phyloP scores from a whole-genome alignment of 37 sponge, comb jelly and placozoan species.

The Theonella swinhoei region DNA sequence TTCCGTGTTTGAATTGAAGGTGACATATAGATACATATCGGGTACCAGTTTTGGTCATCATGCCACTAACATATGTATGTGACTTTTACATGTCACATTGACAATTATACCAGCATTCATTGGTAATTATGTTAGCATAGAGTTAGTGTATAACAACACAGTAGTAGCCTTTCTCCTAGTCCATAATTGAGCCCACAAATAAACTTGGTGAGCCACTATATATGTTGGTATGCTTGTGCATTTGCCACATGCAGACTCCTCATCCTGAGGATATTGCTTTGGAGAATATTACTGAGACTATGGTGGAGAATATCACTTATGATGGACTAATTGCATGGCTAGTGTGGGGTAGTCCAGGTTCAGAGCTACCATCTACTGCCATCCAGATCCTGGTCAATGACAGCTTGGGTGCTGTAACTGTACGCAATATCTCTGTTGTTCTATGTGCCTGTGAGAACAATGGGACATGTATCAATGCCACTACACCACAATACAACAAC shows the following conservation, averaged over 20 bases:
- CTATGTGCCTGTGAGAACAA: constrained; percentile 49
- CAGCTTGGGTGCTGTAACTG: neutral
- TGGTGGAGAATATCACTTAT: constrained; percentile 2
- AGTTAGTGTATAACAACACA: no score
- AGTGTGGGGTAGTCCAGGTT: constrained; percentile 1
- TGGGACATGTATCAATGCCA: constrained; percentile 22
- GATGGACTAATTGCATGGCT: neutral
- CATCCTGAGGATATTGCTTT: neutral
- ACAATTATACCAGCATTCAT: no score
- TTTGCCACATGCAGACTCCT: no score
- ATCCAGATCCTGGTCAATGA: constrained; percentile 40
- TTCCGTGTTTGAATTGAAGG: constrained; percentile 13
- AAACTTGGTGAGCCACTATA: no score
- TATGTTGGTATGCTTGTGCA: no score
- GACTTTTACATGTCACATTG: no score
- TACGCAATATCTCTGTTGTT: constrained; percentile 24
- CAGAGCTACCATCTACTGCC: constrained; percentile 9
- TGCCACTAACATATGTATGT: neutral
- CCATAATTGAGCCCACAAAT: no score
- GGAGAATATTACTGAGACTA: neutral
- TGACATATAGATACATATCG: neutral
- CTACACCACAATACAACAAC: neutral
- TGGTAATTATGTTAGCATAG: no score
- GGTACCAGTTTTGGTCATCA: neutral
- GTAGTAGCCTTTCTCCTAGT: no score